phyloP scores from a whole-genome alignment of 2,113 vertebrate species.

The Hyaena hyaena region DNA sequence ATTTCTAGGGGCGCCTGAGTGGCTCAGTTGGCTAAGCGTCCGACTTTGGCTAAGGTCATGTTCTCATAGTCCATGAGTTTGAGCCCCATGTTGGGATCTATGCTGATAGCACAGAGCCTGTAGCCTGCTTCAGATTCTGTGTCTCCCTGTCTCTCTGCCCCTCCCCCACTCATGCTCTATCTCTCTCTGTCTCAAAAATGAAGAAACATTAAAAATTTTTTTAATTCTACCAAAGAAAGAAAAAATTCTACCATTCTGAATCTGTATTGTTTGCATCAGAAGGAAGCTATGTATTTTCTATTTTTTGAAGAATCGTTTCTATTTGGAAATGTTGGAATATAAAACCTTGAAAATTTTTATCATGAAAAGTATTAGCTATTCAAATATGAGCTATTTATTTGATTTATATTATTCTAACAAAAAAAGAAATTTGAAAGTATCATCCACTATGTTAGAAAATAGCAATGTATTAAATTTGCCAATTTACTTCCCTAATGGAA shows the following conservation, averaged over 20 bases:
- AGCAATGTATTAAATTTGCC: neutral
- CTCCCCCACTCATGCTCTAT: too few relatives aligned
- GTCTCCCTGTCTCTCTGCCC: too few relatives aligned
- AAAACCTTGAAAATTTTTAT: neutral
- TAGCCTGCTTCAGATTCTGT: too few relatives aligned
- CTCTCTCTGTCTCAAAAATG: too few relatives aligned
- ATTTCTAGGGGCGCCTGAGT: too few relatives aligned
- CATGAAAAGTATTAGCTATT: neutral
- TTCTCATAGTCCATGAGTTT: too few relatives aligned
- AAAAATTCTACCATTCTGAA: neutral
- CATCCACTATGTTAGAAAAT: neutral
- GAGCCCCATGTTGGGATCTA: too few relatives aligned
- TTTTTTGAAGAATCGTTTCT: conserved; percentile 4
- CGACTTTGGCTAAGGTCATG: too few relatives aligned
- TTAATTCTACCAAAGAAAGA: too few relatives aligned
- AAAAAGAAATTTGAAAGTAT: neutral
- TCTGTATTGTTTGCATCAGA: neutral
- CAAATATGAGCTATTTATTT: neutral
- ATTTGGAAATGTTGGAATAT: conserved; percentile 4
- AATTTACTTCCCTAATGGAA: neutral
- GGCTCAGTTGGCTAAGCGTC: too few relatives aligned
- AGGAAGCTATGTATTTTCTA: neutral
- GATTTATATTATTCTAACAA: neutral
- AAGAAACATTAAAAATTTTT: too few relatives aligned
- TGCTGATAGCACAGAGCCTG: too few relatives aligned